These are phyloP conservation scores for Chlorocebus sabaeus DNA, from an alignment of 2,113 vertebrate species.

Conservation along the genomic window DNA sequence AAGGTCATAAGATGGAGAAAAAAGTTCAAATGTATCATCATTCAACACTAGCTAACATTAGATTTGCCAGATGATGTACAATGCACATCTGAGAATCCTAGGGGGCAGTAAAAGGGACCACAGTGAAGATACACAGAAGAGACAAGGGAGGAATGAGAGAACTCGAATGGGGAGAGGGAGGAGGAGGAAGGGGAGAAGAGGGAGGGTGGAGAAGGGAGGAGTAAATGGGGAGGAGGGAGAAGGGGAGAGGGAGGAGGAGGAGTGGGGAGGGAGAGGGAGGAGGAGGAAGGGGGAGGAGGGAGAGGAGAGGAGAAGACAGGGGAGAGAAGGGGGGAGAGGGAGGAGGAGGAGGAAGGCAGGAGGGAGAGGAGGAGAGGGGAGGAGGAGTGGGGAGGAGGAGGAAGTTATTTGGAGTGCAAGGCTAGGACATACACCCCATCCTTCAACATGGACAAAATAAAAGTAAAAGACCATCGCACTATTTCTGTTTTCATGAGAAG, in stretches of 20 bases:
- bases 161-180: background rate
- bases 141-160: background rate
- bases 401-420: background rate
- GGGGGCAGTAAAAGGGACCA: background rate
- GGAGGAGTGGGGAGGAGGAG: background rate
- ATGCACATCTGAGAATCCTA: background rate
- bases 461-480: background rate
- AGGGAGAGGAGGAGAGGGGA: background rate
- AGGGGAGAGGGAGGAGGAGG: too few species aligned
- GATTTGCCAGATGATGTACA: background rate
- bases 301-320: too few species aligned
- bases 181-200: too few species aligned
- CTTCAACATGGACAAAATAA: background rate
- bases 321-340: too few species aligned
- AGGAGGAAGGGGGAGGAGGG: too few species aligned
- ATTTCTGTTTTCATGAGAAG: background rate
- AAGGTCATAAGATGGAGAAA: background rate
- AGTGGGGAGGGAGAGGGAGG: rapidly evolving
- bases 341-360: background rate
- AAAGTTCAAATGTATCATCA: background rate
- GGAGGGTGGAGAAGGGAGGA: too few species aligned
- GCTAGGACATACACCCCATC: background rate
- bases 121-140: background rate
- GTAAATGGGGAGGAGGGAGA: too few species aligned
- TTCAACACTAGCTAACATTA: background rate